A percentile compares a stretch with the other conserved stretches of the same genome.
Conservation (phyloP, 2,888 invertebrate genomes). For the Noctuana brunneofusca region DNA sequence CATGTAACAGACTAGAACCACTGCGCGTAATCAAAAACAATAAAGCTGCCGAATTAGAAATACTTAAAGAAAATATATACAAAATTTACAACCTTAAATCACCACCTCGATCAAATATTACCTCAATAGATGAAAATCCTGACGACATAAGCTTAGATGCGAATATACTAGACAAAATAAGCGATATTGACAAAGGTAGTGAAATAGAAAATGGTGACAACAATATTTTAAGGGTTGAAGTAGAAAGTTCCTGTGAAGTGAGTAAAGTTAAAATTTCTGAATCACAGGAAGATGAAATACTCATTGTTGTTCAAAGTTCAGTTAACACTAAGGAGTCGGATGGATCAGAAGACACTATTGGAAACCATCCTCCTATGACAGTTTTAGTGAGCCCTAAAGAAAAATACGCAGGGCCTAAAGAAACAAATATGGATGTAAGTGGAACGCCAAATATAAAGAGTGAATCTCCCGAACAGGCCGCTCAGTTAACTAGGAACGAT, state of each 20-base stretch:
- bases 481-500: constrained; percentile 49
- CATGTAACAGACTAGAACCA: constrained; percentile 17
- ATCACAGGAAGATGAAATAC: constrained; percentile 44
- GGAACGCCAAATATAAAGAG: constrained; percentile 26
- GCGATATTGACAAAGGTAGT: constrained; percentile 24
- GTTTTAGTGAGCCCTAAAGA: constrained; percentile 59
- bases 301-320: constrained; percentile 57
- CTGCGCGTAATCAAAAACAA: constrained; percentile 27
- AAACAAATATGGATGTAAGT: background rate
- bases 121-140: constrained; percentile 16
- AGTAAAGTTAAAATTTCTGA: constrained; percentile 46
- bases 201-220: constrained; percentile 34
- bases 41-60: constrained; percentile 49
- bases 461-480: constrained; percentile 45
- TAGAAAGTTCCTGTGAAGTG: constrained; percentile 50
- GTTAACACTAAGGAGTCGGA: constrained; percentile 43
- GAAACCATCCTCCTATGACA: constrained; percentile 49
- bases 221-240: constrained; percentile 54
- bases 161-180: constrained; percentile 30
- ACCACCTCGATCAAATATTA: background rate
- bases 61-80: constrained; percentile 53
- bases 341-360: constrained; percentile 34
- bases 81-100: constrained; percentile 50
- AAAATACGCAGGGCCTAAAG: background rate
- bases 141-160: constrained; percentile 37